phyloP scores from a whole-genome alignment of 2,113 vertebrate species.

The Myotis brandtii region DNA sequence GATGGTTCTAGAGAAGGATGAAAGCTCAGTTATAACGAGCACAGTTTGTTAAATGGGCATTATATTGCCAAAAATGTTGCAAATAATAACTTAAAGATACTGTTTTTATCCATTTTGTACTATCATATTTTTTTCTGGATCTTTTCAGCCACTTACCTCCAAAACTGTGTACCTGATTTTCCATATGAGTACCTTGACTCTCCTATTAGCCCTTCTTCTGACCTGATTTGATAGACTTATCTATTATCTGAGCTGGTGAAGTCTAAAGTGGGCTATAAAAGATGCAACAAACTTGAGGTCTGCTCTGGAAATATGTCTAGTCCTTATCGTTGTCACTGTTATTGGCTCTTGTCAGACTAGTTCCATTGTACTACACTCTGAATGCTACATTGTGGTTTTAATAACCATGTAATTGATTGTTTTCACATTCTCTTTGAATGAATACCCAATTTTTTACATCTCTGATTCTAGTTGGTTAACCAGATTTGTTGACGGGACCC shows the following conservation, averaged over 20 bases:
- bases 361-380: background rate
- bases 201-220: background rate
- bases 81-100: constrained; percentile 34
- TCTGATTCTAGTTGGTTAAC: background rate
- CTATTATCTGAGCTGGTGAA: background rate
- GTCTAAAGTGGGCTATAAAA: background rate
- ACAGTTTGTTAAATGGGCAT: constrained; percentile 12
- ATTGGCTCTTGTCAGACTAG: background rate
- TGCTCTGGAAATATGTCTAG: background rate
- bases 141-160: background rate
- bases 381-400: background rate
- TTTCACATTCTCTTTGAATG: background rate
- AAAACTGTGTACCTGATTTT: background rate
- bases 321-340: background rate
- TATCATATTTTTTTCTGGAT: background rate
- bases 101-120: background rate
- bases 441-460: background rate
- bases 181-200: background rate
- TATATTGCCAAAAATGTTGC: constrained; percentile 21
- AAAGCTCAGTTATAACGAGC: constrained; percentile 45
- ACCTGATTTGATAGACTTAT: background rate
- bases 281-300: background rate
- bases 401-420: background rate
- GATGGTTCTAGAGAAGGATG: constrained; percentile 10
- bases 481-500: background rate